These are phyloP conservation scores for Dorcus parallelipipedus DNA, from an alignment of 2,888 invertebrate species.

Conservation along the genomic window DNA sequence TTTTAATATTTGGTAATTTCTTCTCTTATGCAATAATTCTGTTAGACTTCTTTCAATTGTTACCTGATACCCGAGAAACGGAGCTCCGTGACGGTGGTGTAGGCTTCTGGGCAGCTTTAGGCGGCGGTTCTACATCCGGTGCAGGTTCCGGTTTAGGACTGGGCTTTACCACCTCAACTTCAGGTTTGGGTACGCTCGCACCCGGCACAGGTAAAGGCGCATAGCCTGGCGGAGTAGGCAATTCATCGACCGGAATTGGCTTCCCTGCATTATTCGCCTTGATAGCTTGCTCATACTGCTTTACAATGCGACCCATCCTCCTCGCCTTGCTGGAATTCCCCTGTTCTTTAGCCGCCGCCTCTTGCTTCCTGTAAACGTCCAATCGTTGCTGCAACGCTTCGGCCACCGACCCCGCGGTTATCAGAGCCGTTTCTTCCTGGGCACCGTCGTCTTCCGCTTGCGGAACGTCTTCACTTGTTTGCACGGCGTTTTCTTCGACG, in stretches of 20 bases:
- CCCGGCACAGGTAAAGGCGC: conserved; percentile 60
- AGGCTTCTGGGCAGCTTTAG: conserved; percentile 24
- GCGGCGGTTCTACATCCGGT: conserved; percentile 26
- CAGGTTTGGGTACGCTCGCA: conserved; percentile 17
- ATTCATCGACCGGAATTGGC: conserved; percentile 70
- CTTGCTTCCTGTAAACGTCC: conserved; percentile 74
- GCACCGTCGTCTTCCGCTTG: conserved; percentile 4
- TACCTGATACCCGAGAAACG: conserved; percentile 15
- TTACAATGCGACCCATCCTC: conserved; percentile 85
- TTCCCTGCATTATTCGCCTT: conserved; percentile 74
- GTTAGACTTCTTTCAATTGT: neutral
- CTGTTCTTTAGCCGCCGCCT: conserved; percentile 72
- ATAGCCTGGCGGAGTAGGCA: conserved; percentile 84
- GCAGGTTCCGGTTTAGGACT: conserved; percentile 20
- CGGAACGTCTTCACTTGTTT: conserved; percentile 29
- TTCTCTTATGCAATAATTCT: too few species aligned
- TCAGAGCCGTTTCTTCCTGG: conserved; percentile 35
- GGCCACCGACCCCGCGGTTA: conserved; percentile 56
- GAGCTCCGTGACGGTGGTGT: conserved; percentile 30
- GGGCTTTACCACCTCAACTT: neutral
- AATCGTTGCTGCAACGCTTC: conserved; percentile 83
- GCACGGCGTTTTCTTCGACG: conserved; percentile 34
- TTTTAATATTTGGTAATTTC: too few species aligned
- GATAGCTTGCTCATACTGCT: conserved; percentile 89
- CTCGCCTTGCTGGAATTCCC: conserved; percentile 83